Base-by-base conservation (phyloP, 2,113 vertebrate species). In the Erinaceus europaeus region DNA sequence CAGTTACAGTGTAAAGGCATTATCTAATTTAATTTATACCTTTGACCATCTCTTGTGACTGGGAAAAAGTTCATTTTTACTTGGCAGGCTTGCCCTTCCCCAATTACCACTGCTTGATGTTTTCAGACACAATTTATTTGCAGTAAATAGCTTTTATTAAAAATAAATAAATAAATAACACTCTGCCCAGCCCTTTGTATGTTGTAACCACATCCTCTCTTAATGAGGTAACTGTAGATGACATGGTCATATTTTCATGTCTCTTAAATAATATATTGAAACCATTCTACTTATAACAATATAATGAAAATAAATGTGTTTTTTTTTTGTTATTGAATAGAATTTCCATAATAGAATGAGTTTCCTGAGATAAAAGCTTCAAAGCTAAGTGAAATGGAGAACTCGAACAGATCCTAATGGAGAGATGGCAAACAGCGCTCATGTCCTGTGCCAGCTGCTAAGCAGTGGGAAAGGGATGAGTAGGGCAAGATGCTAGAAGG, bases 161-260 rank as follows among this genome's bases (percentile, higher is more conserved):
- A 36, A 4, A 78, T 82, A 67, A 44, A 36, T 3, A 78, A 91
- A 76, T 92, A 78, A 89, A 68, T 59, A 93, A 78, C 86, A 68
- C 59, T 89, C 91, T 93, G 46, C 62, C 62, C 72, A 90, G 78
- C 13, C 71, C 48, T 94, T 94, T 81, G 50, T 89, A 80, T 55
- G 50, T 86, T 81, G 65, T 87, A 89, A 89, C 84, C 78, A 90
- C 89, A 93, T 84, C 84, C 82, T 82, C 48, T 82, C 87, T 92
- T 94, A 94, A 94, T 94, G 80, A 90, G 87, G 94, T 93, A 90
- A 94, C 89, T 90, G 89, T 90, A 92, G 91, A 94, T 92, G 92
- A 94, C 69, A 84, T 20, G n/a, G 61, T 50, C 87, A 74, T 94
- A 81, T 89, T 94, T 92, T 94, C 82, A 74, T 93, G 81, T 94